These are phyloP conservation scores for Volucella zonaria DNA, from an alignment of 2,888 invertebrate genomes.

Conservation along the genomic window DNA sequence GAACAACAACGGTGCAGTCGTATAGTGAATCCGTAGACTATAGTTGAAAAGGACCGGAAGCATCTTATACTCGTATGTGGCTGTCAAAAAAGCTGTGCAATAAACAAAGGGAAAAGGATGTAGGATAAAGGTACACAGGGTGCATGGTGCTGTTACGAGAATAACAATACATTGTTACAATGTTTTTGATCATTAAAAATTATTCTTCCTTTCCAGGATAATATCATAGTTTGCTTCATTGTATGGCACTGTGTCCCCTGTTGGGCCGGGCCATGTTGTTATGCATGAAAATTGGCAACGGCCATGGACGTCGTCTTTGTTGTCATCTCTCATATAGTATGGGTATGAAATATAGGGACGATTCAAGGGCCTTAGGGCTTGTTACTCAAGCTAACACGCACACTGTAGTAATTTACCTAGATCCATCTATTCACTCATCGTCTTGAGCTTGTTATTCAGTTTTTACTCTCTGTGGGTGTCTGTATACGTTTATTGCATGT, in stretches of 20 bases:
- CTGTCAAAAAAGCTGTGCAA: constrained; percentile 38
- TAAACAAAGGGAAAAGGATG: constrained; percentile 35
- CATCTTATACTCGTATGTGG: neutral
- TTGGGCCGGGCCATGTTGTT: constrained; percentile 15
- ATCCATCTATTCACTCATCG: neutral
- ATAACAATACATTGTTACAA: constrained; percentile 61
- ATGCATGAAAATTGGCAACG: constrained; percentile 57
- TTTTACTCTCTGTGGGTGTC: neutral
- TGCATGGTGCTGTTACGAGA: constrained; percentile 32
- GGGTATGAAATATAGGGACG: too few species aligned
- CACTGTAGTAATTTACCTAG: too few species aligned
- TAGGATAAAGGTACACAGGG: neutral
- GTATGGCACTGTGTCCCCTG: constrained; percentile 38
- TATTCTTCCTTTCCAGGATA: constrained; percentile 52
- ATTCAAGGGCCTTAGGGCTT: constrained; percentile 43
- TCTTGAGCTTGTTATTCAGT: constrained; percentile 41
- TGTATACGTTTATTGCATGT: neutral
- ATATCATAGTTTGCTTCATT: constrained; percentile 23
- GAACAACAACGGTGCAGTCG: neutral
- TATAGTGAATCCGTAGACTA: neutral
- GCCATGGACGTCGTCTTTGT: constrained; percentile 40
- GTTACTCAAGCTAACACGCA: too few species aligned
- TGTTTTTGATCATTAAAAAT: constrained; percentile 72
- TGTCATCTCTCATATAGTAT: constrained; percentile 2
- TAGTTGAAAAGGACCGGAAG: neutral